phyloP scores from a whole-genome alignment of 2,797 vertebrate species.

The Psittacula derbiana region DNA sequence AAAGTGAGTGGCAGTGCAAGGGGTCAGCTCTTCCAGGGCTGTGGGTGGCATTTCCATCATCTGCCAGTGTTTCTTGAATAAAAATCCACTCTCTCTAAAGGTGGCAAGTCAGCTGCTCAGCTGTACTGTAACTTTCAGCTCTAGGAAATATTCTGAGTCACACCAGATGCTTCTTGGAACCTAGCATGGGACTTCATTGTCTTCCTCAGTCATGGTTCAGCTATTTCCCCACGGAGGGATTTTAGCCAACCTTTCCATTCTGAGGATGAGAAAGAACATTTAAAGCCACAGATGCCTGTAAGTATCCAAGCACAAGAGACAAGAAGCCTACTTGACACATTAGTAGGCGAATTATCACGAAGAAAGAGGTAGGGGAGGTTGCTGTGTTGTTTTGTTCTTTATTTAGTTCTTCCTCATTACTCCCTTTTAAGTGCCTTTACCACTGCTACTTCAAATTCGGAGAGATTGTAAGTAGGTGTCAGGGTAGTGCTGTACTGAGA shows the following conservation, averaged over 20 bases:
- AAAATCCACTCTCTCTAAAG: neutral
- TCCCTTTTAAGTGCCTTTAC: neutral
- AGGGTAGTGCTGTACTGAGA: neutral
- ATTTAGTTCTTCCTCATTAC: neutral
- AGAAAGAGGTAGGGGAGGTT: neutral
- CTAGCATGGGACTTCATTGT: constrained; percentile 21
- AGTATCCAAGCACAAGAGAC: neutral
- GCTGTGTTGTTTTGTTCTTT: neutral
- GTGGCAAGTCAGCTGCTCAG: neutral
- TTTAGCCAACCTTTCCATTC: constrained; percentile 38
- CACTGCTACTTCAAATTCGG: neutral
- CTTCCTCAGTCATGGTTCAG: constrained; percentile 41
- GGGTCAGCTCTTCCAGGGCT: neutral
- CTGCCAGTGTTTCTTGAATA: neutral
- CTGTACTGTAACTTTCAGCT: constrained; percentile 4
- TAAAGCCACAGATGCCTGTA: neutral
- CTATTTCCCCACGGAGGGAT: neutral
- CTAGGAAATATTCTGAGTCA: constrained; percentile 51
- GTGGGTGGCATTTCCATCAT: neutral
- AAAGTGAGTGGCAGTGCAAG: neutral
- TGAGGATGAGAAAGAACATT: neutral
- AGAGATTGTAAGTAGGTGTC: constrained; percentile 10
- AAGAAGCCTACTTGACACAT: neutral
- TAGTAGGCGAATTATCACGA: neutral
- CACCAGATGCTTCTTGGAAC: constrained; percentile 28